These are phyloP conservation scores for Ciconia boyciana DNA, from an alignment of 2,113 vertebrate genomes.

Conservation along the genomic window DNA sequence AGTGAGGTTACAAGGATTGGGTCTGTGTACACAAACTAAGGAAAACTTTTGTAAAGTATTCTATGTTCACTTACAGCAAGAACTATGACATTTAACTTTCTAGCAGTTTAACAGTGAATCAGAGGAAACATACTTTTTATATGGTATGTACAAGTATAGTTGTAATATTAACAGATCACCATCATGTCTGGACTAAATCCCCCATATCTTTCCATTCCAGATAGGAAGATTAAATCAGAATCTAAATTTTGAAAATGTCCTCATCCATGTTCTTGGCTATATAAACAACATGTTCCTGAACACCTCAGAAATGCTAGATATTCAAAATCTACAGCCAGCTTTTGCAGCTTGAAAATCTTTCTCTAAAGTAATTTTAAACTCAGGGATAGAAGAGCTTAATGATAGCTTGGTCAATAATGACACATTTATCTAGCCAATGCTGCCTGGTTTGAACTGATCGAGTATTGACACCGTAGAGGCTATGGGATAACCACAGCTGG, in stretches of 20 bases:
- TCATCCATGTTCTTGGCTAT: background rate
- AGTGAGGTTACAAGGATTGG: background rate
- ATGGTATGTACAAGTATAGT: background rate
- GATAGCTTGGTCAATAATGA: background rate
- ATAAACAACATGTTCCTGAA: background rate
- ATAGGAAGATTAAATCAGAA: constrained; percentile 19
- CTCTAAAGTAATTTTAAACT: background rate
- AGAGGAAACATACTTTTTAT: background rate
- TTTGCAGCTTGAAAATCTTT: background rate
- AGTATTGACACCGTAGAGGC: background rate
- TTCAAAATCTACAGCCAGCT: background rate
- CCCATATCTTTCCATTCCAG: background rate
- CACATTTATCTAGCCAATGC: background rate
- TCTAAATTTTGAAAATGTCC: constrained; percentile 14
- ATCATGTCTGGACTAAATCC: background rate
- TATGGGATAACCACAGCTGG: background rate
- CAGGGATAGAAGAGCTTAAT: background rate
- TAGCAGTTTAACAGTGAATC: background rate
- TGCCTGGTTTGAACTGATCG: rapidly evolving
- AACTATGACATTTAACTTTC: background rate
- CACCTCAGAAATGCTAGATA: background rate
- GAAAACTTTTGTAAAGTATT: background rate
- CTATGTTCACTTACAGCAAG: background rate
- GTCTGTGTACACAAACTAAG: background rate
- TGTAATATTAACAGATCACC: background rate